phyloP scores from a whole-genome alignment of 2,888 invertebrate genomes.

The Siphonodentalium dalli region DNA sequence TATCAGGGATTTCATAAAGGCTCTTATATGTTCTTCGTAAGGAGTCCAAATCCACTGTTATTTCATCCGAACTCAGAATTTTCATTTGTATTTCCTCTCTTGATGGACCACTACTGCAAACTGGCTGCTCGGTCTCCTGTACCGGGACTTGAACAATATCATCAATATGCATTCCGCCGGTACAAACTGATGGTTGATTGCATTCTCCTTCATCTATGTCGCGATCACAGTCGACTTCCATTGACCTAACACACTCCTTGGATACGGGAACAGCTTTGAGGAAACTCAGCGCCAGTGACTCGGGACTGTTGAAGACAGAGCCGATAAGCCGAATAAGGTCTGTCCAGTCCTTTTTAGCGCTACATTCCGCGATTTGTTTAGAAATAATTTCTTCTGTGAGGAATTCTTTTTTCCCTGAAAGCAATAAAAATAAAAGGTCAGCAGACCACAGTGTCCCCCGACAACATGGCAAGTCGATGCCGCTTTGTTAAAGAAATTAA shows the following conservation, averaged over 20 bases:
- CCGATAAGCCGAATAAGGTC: conserved; percentile 79
- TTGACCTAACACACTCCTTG: conserved; percentile 77
- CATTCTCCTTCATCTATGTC: conserved; percentile 74
- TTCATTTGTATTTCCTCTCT: too few relatives aligned
- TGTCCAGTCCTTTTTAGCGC: conserved; percentile 74
- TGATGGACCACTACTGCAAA: neutral
- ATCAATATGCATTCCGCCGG: conserved; percentile 1
- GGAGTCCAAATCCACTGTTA: conserved; percentile 66
- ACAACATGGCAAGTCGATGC: too few relatives aligned
- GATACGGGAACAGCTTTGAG: conserved; percentile 68
- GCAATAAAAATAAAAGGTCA: conserved; percentile 10
- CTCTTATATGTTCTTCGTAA: conserved; percentile 76
- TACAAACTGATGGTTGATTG: conserved; percentile 23
- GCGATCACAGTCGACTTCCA: conserved; percentile 84
- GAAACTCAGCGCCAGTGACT: conserved; percentile 79
- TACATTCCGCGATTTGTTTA: conserved; percentile 79
- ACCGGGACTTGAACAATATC: conserved; percentile 11
- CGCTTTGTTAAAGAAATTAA: too few relatives aligned
- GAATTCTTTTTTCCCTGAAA: conserved; percentile 33
- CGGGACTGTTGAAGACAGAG: conserved; percentile 77
- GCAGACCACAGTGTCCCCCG: too few relatives aligned
- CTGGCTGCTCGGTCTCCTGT: conserved; percentile 7
- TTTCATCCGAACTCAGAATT: conserved; percentile 1
- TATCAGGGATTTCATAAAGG: conserved; percentile 65
- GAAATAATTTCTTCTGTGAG: conserved; percentile 80